Evolutionary conservation across 2,888 invertebrate genomes (phyloP), one percentile per base, ranked within the genome.

Genomic region (Agriopis leucophaearia): DNA sequence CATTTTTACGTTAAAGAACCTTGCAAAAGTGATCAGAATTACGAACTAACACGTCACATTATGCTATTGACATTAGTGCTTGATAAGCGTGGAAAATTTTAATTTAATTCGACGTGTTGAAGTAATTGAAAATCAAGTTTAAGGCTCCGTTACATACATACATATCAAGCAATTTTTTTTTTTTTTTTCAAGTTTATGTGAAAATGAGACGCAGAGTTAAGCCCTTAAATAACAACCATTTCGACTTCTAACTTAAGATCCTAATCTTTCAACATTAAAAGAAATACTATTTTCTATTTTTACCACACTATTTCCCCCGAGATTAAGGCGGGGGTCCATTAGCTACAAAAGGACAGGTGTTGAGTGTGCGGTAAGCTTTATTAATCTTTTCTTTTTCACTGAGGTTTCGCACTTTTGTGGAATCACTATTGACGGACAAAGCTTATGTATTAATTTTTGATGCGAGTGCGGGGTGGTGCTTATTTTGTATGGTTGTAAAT

Each of bases 321-420:
- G 89, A 88, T 89, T 89, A 89, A 76, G 81, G 71, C 76, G 61
- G 57, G 76, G 69, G 77, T 92, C 93, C 93, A 93, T 93, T 93
- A 93, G 91, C 87, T 88, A 93, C 92, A 93, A 93, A 93, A 93
- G 84, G 91, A 88, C 93, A 93, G 93, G 93, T 93, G 93, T 90
- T 85, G 83, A 81, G 88, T 89, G 89, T 87, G 82, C 83, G 79
- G 85, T 93, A 93, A 93, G 93, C 93, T 92, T 92, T 93, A 93
- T 93, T 92, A 92, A 93, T 92, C 92, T 93, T 92, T 91, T 90
- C 89, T 91, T 83, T 71, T 71, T 71, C 72, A 62, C 48, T 81
- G 84, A 80, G 88, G 86, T 81, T 90, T 92, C 89, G 87, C 92
- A 92, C 90, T 90, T 89, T 88, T 90, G 85, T 87, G 87, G 87